Percentiles rank a stretch among this genome's conserved stretches.
These are phyloP conservation scores for Drosophila macrospina DNA, from an alignment of 2,888 invertebrate genomes.

Conservation along the genomic window DNA sequence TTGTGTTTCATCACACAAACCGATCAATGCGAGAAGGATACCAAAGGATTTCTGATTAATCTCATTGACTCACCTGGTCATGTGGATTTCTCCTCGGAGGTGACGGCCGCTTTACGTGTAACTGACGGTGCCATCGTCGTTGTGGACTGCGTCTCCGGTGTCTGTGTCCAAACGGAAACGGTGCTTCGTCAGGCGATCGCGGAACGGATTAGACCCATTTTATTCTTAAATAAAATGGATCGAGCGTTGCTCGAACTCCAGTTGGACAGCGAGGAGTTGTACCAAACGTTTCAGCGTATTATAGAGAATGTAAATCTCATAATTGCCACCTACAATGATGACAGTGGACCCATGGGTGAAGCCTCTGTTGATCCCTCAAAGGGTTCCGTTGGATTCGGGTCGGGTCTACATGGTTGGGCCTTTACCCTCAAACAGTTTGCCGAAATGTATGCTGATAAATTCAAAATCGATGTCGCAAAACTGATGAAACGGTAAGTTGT, in stretches of 20 bases:
- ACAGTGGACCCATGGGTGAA: slow-evolving; percentile 99
- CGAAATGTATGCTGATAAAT: slow-evolving; percentile 99
- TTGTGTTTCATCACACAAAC: slow-evolving; percentile 95
- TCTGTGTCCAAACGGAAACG: slow-evolving; percentile 99
- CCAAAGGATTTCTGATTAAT: slow-evolving; percentile 99
- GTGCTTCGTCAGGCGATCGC: slow-evolving; percentile 99
- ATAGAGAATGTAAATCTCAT: slow-evolving; percentile 99
- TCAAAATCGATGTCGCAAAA: slow-evolving; percentile 98
- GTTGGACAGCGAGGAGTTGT: slow-evolving; percentile 97
- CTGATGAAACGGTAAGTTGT: slow-evolving; percentile 93
- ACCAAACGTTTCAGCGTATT: slow-evolving; percentile 99
- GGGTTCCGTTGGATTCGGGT: slow-evolving; percentile 99
- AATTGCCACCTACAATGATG: slow-evolving; percentile 99
- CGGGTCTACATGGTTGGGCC: slow-evolving; percentile 99
- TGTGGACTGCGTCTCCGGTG: slow-evolving; percentile 99
- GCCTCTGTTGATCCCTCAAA: slow-evolving; percentile 98
- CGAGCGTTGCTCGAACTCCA: slow-evolving; percentile 99
- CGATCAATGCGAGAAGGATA: slow-evolving; percentile 95
- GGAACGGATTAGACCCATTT: slow-evolving; percentile 99
- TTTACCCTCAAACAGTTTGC: slow-evolving; percentile 99
- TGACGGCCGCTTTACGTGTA: slow-evolving; percentile 99
- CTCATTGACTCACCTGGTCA: slow-evolving; percentile 99
- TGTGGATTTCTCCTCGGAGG: slow-evolving; percentile 99
- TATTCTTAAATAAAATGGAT: slow-evolving; percentile 99
- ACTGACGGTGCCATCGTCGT: slow-evolving; percentile 99